Percentiles rank a stretch among this genome's conserved stretches.
These are phyloP conservation scores for Panagrolaimus sp. DNA, from an alignment of 1,140 invertebrate species.

Conservation along the genomic window DNA sequence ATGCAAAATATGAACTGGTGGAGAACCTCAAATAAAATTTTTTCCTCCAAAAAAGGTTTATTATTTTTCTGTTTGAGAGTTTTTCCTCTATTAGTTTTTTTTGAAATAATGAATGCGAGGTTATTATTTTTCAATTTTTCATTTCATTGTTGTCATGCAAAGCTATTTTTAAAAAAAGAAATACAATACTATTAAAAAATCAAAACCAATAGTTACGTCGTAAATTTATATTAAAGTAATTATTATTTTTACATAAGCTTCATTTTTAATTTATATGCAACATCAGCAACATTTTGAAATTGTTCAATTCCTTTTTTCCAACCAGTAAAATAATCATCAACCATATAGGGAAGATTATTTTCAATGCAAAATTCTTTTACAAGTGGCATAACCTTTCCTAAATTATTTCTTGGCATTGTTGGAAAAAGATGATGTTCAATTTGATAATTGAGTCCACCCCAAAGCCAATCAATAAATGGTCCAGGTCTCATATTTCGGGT, in stretches of 20 bases:
- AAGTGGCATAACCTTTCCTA: conserved; percentile 53
- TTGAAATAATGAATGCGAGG: too few relatives aligned
- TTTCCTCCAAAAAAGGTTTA: too few relatives aligned
- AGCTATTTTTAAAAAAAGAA: too few relatives aligned
- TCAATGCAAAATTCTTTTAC: conserved; percentile 55
- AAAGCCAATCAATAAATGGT: conserved; percentile 57
- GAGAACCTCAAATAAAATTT: too few relatives aligned
- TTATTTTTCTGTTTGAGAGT: too few relatives aligned
- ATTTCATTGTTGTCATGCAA: too few relatives aligned
- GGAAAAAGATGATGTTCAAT: conserved; percentile 59
- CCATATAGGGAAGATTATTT: conserved; percentile 57
- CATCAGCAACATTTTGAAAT: conserved; percentile 45
- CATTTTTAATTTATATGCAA: conserved; percentile 36
- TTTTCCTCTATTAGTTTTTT: too few relatives aligned
- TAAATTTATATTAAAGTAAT: too few relatives aligned
- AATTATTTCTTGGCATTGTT: conserved; percentile 56
- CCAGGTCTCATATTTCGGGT: conserved; percentile 58
- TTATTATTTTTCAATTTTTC: too few relatives aligned
- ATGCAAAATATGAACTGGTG: too few relatives aligned
- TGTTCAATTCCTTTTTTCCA: conserved; percentile 51
- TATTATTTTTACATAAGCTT: not conserved
- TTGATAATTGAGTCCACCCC: conserved; percentile 59
- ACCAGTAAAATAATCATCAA: conserved; percentile 54
- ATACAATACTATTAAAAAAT: too few relatives aligned
- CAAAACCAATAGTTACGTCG: too few relatives aligned